Base-by-base conservation (phyloP, 2,797 vertebrate species). In the Apogon talboti region DNA sequence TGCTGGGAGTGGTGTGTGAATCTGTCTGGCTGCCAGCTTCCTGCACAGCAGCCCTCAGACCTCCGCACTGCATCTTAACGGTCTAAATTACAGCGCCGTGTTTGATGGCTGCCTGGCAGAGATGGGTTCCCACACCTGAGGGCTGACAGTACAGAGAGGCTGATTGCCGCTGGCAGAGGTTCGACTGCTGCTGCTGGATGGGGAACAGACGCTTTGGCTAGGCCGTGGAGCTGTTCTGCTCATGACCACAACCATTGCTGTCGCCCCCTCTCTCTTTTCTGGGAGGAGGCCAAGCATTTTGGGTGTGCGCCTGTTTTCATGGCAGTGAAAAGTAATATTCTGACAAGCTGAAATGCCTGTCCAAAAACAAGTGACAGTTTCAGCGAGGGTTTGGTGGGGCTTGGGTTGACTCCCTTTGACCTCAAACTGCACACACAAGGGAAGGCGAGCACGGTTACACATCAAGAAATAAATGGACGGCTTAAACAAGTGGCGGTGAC, bases 111-210 rank as follows among this genome's bases (percentile, higher is more conserved):
- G 70, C 64, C 75, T 87, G 89, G 89, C 83, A 79, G 49, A 62
- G 49, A 40, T 10, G 11, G 33, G 47, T 79, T 86, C 83, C 88
- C 82, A 89, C 86, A 89, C 86, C 85, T 89, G 86, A 88, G 58
- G 58, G 70, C 79, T 70, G 78, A 76, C 74, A 56, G 74, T 59
- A 40, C 63, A 48, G 46, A 16, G 18, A 82, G 52, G 57, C 55
- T 64, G 71, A 85, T 77, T 72, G 60, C 40, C 78, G 56, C 71
- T 83, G 86, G 76, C 79, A 73, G 59, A 81, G 16, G 61, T 71
- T 40, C 24, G 48, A 57, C 54, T 40, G 35, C 42, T 6, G 33
- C 74, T 46, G 55, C 74, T 78, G 82, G 78, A 83, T 66, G 14
- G 41, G 45, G 74, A 86, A 76, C 53, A 83, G 53, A 83, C 61